phyloP scores from a whole-genome alignment of 2,888 invertebrate species.

The Noctua janthina region DNA sequence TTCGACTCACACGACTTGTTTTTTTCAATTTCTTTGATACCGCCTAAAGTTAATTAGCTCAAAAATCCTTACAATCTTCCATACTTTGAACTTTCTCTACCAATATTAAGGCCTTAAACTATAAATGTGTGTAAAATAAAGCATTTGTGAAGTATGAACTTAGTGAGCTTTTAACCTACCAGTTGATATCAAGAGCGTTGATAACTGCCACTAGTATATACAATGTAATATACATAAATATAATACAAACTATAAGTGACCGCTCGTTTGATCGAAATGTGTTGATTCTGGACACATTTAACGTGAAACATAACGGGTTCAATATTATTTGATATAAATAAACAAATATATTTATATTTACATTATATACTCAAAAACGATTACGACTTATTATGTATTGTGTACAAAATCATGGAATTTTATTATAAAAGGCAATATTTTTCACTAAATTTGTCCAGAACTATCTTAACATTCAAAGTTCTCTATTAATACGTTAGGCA shows the following conservation, averaged over 20 bases:
- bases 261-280: slow-evolving; percentile 77
- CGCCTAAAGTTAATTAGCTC: slow-evolving; percentile 44
- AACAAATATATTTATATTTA: slow-evolving; percentile 51
- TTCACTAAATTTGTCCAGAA: slow-evolving; percentile 67
- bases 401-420: slow-evolving; percentile 53
- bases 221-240: slow-evolving; percentile 83
- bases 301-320: slow-evolving; percentile 53
- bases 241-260: slow-evolving; percentile 80
- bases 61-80: slow-evolving; percentile 41
- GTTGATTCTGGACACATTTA: slow-evolving; percentile 63
- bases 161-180: slow-evolving; percentile 66
- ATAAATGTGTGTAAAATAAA: slow-evolving; percentile 24
- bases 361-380: slow-evolving; percentile 63
- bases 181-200: slow-evolving; percentile 80
- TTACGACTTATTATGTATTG: slow-evolving; percentile 61
- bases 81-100: slow-evolving; percentile 23
- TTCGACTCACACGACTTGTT: slow-evolving; percentile 10
- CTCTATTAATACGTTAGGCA: slow-evolving; percentile 18
- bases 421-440: slow-evolving; percentile 42
- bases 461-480: slow-evolving; percentile 52
- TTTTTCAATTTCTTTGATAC: slow-evolving; percentile 25
- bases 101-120: slow-evolving; percentile 50
- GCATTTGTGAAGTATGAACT: slow-evolving; percentile 51
- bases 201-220: slow-evolving; percentile 89
- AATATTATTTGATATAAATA: slow-evolving; percentile 50